phyloP scores from a whole-genome alignment of 2,797 vertebrate genomes.

The Crocidura indochinensis region DNA sequence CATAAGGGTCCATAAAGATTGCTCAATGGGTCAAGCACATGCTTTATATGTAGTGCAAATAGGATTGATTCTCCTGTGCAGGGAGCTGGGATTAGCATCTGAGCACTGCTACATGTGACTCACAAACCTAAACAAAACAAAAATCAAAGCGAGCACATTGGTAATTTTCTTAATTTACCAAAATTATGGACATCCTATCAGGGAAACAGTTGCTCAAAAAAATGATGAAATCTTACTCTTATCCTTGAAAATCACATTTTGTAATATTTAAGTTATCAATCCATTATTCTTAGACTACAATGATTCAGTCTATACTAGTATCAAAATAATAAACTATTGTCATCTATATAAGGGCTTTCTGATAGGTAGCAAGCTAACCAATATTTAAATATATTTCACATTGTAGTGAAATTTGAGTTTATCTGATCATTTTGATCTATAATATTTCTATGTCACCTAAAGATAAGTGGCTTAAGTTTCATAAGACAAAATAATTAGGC shows the following conservation, averaged over 20 bases:
- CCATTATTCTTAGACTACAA: slow-evolving; percentile 21
- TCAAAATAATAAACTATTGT: slow-evolving; percentile 18
- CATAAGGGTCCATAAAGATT: too few species aligned
- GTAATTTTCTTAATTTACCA: background rate
- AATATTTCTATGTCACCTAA: background rate
- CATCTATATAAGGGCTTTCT: background rate
- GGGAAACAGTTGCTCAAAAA: background rate
- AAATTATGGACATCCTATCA: background rate
- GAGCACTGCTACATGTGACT: too few species aligned
- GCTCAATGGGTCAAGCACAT: too few species aligned
- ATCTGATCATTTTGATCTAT: background rate
- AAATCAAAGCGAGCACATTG: background rate
- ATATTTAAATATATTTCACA: slow-evolving; percentile 27
- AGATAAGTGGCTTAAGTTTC: slow-evolving; percentile 47
- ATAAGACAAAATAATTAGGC: background rate
- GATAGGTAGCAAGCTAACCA: background rate
- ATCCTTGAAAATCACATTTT: slow-evolving; percentile 42
- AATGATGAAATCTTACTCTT: slow-evolving; percentile 17
- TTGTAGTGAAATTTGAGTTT: slow-evolving; percentile 37
- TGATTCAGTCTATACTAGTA: slow-evolving; percentile 19
- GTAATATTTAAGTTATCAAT: background rate
- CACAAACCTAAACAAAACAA: too few species aligned
- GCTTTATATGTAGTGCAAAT: too few species aligned
- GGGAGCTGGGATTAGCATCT: too few species aligned
- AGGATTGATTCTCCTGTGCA: too few species aligned